These are phyloP conservation scores for Enteromius viviparus DNA, from an alignment of 2,797 vertebrate genomes.

Conservation along the genomic window DNA sequence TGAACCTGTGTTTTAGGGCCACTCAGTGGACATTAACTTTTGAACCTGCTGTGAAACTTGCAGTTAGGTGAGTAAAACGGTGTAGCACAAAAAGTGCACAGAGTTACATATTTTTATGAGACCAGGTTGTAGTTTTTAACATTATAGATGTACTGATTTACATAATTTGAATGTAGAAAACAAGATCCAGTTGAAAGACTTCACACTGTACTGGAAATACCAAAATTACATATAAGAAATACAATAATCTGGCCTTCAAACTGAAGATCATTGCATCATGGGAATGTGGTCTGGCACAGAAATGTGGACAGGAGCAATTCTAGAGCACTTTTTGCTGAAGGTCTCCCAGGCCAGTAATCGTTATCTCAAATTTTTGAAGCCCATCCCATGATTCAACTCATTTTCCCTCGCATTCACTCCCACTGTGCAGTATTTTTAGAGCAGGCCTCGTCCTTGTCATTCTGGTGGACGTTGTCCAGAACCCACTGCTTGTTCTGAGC, in stretches of 20 bases:
- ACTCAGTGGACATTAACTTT: too few relatives aligned
- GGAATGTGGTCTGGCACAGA: neutral
- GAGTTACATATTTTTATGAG: too few relatives aligned
- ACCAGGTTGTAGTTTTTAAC: neutral
- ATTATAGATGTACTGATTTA: neutral
- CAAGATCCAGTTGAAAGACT: neutral
- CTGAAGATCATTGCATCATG: neutral
- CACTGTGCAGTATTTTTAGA: conserved; percentile 70
- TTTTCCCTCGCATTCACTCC: conserved; percentile 16
- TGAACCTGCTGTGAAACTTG: too few relatives aligned
- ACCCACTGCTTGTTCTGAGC: conserved; percentile 69
- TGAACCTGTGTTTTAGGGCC: too few relatives aligned
- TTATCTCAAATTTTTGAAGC: conserved; percentile 3
- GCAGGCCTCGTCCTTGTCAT: conserved; percentile 61
- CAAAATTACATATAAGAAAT: neutral
- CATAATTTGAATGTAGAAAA: neutral
- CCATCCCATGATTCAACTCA: conserved; percentile 13
- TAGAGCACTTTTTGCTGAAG: neutral
- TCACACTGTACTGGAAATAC: neutral
- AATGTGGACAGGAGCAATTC: neutral
- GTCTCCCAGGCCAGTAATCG: neutral
- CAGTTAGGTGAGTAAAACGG: too few relatives aligned
- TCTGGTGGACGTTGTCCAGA: conserved; percentile 70
- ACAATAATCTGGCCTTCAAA: neutral
- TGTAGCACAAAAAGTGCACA: too few relatives aligned